Conservation (phyloP, 2,113 vertebrate genomes). For the Erpornis zantholeuca region DNA sequence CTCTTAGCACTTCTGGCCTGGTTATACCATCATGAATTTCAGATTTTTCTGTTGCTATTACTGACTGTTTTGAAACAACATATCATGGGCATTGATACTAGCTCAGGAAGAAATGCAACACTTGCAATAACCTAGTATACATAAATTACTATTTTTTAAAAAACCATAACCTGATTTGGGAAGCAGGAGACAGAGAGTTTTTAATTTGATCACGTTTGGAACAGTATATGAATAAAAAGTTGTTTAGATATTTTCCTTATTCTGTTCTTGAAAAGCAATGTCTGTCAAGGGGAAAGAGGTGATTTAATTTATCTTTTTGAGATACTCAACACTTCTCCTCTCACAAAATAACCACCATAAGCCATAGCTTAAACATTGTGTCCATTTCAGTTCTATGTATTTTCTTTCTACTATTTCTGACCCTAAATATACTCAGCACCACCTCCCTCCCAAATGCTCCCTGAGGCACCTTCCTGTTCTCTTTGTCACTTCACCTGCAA, state of each 20-base stretch:
- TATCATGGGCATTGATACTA: not conserved
- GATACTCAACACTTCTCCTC: not conserved
- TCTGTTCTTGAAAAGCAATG: not conserved
- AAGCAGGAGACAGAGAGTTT: not conserved
- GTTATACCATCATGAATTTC: not conserved
- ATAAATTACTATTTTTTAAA: not conserved
- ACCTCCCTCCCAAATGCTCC: not conserved
- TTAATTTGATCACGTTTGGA: not conserved
- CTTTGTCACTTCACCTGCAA: not conserved
- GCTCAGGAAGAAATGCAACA: not conserved
- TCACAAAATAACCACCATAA: not conserved
- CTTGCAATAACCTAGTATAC: not conserved
- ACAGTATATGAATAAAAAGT: not conserved
- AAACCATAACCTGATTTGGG: not conserved
- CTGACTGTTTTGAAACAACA: not conserved
- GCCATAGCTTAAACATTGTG: not conserved
- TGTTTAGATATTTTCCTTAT: not conserved
- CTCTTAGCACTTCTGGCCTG: not conserved
- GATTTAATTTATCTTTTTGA: not conserved
- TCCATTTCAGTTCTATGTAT: not conserved
- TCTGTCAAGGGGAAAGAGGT: fast-evolving
- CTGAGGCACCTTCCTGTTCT: not conserved
- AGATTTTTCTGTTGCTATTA: not conserved
- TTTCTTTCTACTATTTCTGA: not conserved
- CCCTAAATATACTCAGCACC: not conserved